phyloP scores from a whole-genome alignment of 2,888 invertebrate species.

The Drosophila borborema region DNA sequence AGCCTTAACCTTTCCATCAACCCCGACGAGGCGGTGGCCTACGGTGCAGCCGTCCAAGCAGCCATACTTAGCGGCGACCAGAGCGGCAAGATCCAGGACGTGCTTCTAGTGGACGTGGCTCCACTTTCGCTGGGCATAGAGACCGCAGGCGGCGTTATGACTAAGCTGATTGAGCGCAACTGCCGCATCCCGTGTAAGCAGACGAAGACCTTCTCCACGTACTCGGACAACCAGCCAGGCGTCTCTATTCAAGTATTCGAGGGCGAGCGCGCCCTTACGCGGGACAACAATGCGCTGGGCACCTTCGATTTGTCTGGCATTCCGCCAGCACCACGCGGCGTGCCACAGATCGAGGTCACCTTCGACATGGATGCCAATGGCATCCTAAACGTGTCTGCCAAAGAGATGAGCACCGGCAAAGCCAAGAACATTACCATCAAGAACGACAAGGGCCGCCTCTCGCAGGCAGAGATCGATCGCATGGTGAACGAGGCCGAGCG shows the following conservation, averaged over 20 bases:
- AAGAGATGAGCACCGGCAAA: conserved; percentile 88
- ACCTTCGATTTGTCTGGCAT: conserved; percentile 81
- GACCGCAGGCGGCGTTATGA: conserved; percentile 40
- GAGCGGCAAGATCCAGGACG: conserved; percentile 38
- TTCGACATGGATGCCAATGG: conserved; percentile 95
- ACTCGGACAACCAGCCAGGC: conserved; percentile 39
- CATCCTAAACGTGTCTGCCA: conserved; percentile 95
- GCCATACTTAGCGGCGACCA: conserved; percentile 38
- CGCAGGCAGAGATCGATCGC: conserved; percentile 92
- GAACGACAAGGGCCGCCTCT: conserved; percentile 92
- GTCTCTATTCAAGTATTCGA: conserved; percentile 37
- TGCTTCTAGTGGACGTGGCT: conserved; percentile 34
- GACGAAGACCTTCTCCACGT: conserved; percentile 38
- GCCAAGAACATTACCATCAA: conserved; percentile 92
- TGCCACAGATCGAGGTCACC: conserved; percentile 93
- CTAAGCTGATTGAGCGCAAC: conserved; percentile 38
- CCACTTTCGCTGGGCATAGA: conserved; percentile 37
- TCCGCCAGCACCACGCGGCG: conserved; percentile 96
- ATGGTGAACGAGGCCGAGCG: conserved; percentile 91
- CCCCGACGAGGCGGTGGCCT: conserved; percentile 39
- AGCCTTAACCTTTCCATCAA: conserved; percentile 36
- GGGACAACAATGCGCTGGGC: conserved; percentile 34
- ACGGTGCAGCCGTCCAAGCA: conserved; percentile 38
- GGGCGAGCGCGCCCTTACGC: conserved; percentile 34
- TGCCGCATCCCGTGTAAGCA: conserved; percentile 36